Conservation (phyloP, 2,113 vertebrate species). For the Ictalurus punctatus region DNA sequence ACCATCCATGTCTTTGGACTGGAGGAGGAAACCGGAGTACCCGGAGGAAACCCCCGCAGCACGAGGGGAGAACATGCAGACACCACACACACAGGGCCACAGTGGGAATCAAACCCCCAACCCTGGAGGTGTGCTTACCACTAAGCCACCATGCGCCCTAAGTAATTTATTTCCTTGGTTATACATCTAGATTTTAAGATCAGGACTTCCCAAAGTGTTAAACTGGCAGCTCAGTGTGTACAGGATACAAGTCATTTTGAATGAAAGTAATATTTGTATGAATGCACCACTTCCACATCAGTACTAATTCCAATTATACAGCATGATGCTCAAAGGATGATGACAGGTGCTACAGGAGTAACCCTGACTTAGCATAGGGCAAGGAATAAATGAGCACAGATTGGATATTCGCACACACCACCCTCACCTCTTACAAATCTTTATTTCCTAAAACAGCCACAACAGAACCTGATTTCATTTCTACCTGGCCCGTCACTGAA, state of each 20-base stretch:
- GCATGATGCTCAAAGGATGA: neutral
- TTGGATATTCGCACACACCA: neutral
- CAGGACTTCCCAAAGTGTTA: neutral
- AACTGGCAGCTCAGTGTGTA: neutral
- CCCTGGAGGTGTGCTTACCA: no score
- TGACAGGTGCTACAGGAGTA: neutral
- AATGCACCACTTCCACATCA: neutral
- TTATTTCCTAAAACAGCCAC: neutral
- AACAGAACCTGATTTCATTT: neutral
- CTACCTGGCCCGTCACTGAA: neutral
- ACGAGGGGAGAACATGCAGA: no score
- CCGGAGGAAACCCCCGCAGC: no score
- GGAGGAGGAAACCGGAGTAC: no score
- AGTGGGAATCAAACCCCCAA: no score
- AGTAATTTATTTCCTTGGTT: neutral
- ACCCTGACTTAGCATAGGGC: neutral
- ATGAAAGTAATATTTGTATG: neutral
- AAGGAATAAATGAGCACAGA: neutral
- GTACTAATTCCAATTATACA: neutral
- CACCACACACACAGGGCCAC: no score
- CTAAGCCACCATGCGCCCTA: no score
- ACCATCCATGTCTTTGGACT: no score
- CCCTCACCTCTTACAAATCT: neutral
- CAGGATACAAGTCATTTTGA: neutral
- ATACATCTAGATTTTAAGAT: neutral